These are phyloP conservation scores for Eupeodes corollae DNA, from an alignment of 1,140 invertebrate genomes.

Conservation along the genomic window DNA sequence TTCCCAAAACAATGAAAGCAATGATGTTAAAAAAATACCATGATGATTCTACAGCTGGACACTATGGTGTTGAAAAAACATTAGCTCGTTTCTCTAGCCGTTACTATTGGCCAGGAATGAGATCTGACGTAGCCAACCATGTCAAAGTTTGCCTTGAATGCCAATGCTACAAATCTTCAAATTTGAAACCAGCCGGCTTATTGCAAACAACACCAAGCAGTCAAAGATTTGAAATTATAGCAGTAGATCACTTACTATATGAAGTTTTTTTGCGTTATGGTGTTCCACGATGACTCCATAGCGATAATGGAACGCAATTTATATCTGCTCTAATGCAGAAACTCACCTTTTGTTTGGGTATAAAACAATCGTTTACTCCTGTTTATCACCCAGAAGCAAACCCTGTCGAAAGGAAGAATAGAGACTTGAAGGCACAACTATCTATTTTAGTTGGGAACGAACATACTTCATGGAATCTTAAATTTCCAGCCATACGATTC, in stretches of 20 bases:
- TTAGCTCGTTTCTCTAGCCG: too few relatives aligned
- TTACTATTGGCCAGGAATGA: too few relatives aligned
- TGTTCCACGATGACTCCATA: slow-evolving; percentile 21
- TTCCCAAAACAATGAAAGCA: slow-evolving; percentile 4
- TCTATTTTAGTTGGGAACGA: slow-evolving; percentile 23
- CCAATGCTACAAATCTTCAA: too few relatives aligned
- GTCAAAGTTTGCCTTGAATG: too few relatives aligned
- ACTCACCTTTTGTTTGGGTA: too few relatives aligned
- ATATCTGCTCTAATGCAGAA: too few relatives aligned
- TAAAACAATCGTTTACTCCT: slow-evolving; percentile 22
- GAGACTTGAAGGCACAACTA: slow-evolving; percentile 32
- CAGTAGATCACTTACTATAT: slow-evolving; percentile 25
- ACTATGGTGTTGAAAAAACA: too few relatives aligned
- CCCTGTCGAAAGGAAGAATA: slow-evolving; percentile 29
- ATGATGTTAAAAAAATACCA: slow-evolving; percentile 15
- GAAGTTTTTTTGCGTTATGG: slow-evolving; percentile 35
- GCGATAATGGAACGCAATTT: too few relatives aligned
- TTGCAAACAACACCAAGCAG: slow-evolving; percentile 10
- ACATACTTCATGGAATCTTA: slow-evolving; percentile 28
- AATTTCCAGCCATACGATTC: slow-evolving; percentile 29
- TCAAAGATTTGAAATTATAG: slow-evolving; percentile 19
- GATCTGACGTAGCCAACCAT: too few relatives aligned
- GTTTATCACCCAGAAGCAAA: slow-evolving; percentile 33
- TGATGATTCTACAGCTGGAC: too few relatives aligned
- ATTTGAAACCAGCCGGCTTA: slow-evolving; percentile 19